phyloP scores from a whole-genome alignment of 1,140 invertebrate genomes.

The Bombus turneri region DNA sequence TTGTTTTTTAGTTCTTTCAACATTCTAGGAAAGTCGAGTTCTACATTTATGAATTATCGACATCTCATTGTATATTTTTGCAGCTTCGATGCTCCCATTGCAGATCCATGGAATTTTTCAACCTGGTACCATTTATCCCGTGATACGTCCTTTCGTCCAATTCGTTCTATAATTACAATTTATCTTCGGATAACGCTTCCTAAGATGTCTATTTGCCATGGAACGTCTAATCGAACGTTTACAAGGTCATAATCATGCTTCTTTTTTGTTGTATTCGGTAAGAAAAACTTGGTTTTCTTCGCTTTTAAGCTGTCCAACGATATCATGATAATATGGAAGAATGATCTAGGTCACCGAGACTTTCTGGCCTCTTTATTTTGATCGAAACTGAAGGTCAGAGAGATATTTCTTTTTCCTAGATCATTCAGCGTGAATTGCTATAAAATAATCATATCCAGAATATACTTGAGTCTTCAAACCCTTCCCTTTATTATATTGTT shows the following conservation, averaged over 20 bases:
- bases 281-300: background rate
- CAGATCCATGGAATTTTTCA: constrained; percentile 14
- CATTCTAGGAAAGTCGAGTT: background rate
- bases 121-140: background rate
- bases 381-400: no score
- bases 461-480: no score
- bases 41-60: background rate
- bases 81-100: background rate
- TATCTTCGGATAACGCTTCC: constrained; percentile 10
- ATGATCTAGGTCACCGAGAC: background rate
- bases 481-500: no score
- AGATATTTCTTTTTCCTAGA: background rate
- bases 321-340: background rate
- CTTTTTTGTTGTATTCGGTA: background rate
- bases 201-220: background rate
- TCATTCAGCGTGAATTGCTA: background rate
- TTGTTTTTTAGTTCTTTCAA: background rate
- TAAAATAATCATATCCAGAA: no score
- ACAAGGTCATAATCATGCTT: background rate
- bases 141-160: background rate
- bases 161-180: constrained; percentile 19
- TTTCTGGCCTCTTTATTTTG: background rate
- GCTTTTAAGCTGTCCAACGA: background rate
- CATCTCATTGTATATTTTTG: background rate
- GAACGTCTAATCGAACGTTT: background rate